phyloP scores from a whole-genome alignment of 2,888 invertebrate species.

The Cephalotes varians region DNA sequence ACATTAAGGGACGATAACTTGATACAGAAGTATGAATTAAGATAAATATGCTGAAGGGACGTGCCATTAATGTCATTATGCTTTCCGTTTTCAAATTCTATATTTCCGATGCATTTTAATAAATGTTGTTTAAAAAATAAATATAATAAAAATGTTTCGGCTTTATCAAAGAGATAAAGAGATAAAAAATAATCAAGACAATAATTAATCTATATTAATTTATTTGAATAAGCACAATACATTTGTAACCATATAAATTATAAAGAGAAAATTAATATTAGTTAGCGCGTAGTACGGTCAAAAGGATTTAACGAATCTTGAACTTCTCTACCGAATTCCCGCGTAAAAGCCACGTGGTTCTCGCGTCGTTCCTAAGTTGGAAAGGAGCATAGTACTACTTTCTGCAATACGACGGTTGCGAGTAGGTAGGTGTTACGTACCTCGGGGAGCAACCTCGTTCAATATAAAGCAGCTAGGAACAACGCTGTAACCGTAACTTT shows the following conservation, averaged over 20 bases:
- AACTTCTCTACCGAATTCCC: slow-evolving; percentile 76
- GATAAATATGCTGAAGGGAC: slow-evolving; percentile 25
- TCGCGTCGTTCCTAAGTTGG: slow-evolving; percentile 63
- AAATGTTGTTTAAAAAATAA: neutral
- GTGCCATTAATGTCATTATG: neutral
- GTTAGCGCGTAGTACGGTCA: neutral
- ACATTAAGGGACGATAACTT: slow-evolving; percentile 77
- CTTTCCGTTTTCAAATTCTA: neutral
- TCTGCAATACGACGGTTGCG: slow-evolving; percentile 76
- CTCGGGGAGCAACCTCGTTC: slow-evolving; percentile 86
- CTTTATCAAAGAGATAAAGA: neutral
- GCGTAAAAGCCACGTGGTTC: slow-evolving; percentile 83
- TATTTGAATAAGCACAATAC: neutral
- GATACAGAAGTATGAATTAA: slow-evolving; percentile 28
- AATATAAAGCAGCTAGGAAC: slow-evolving; percentile 85
- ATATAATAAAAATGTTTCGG: neutral
- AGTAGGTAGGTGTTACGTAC: slow-evolving; percentile 85
- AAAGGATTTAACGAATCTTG: slow-evolving; percentile 67
- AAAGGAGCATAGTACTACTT: slow-evolving; percentile 73
- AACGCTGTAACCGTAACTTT: slow-evolving; percentile 86
- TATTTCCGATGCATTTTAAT: neutral
- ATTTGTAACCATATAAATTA: neutral
- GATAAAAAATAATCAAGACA: neutral
- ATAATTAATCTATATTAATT: neutral
- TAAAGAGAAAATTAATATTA: neutral